phyloP scores from a whole-genome alignment of 2,888 invertebrate genomes.

The Nematopogon swammerdamellus region DNA sequence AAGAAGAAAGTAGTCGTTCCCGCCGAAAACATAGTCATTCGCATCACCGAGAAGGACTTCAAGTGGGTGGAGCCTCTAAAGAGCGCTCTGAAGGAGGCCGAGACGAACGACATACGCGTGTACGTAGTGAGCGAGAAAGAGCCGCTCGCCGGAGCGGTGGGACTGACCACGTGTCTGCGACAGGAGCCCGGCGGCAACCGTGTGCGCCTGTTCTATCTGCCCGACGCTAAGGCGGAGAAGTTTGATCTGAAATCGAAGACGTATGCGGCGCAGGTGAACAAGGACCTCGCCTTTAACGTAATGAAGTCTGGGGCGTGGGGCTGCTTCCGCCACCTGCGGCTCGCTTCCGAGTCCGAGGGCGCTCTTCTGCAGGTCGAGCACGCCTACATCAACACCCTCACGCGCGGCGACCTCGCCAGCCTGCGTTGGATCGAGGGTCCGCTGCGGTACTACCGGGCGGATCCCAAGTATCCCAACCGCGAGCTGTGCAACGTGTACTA shows the following conservation, averaged over 20 bases:
- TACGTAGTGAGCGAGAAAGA: constrained; percentile 68
- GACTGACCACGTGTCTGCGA: constrained; percentile 86
- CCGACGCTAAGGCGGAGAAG: constrained; percentile 57
- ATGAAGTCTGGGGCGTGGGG: constrained; percentile 83
- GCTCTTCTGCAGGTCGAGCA: constrained; percentile 69
- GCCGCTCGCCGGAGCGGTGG: constrained; percentile 74
- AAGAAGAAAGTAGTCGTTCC: constrained; percentile 47
- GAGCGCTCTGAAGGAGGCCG: constrained; percentile 64
- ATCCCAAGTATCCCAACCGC: constrained; percentile 36
- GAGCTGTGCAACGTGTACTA: constrained; percentile 87
- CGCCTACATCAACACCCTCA: constrained; percentile 91
- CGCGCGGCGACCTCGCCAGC: constrained; percentile 90
- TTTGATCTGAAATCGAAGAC: constrained; percentile 56
- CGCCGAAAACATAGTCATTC: constrained; percentile 49
- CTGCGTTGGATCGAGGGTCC: constrained; percentile 92
- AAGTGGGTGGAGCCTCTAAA: constrained; percentile 82
- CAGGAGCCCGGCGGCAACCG: constrained; percentile 81
- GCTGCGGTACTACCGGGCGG: constrained; percentile 52
- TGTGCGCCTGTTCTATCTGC: constrained; percentile 70
- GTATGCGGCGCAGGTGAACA: constrained; percentile 62
- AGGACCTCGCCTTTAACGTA: constrained; percentile 85
- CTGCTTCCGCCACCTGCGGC: constrained; percentile 74
- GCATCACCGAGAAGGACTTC: constrained; percentile 67
- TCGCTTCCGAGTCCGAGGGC: constrained; percentile 44
- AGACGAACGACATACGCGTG: constrained; percentile 58